Percentiles rank a stretch among this genome's conserved stretches.
Conservation (phyloP, 2,888 invertebrate genomes). For the Tromatobia lineatoria region DNA sequence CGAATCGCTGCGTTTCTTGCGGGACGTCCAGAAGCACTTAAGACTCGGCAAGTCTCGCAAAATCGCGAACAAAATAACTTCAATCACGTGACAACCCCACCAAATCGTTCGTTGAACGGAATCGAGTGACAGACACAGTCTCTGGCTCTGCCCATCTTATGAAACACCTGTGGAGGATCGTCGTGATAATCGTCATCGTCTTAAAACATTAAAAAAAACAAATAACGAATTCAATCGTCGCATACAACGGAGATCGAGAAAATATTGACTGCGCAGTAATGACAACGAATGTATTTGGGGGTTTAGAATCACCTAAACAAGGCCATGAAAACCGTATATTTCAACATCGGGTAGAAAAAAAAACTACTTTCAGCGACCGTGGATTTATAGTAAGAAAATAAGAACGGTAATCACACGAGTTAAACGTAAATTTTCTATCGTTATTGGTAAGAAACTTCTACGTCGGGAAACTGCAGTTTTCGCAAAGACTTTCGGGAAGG, state of each 20-base stretch:
- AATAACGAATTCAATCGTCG: not conserved
- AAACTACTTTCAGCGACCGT: too few species aligned
- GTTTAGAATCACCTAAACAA: too few species aligned
- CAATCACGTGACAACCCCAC: slow-evolving; percentile 77
- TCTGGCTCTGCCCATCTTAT: not conserved
- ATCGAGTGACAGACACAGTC: slow-evolving; percentile 76
- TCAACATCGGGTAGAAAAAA: too few species aligned
- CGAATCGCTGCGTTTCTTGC: slow-evolving; percentile 89
- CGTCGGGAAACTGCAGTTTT: too few species aligned
- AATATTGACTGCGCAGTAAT: not conserved
- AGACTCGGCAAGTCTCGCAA: slow-evolving; percentile 86
- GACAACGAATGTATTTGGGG: not conserved
- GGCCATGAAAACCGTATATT: too few species aligned
- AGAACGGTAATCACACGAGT: too few species aligned
- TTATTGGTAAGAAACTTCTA: too few species aligned
- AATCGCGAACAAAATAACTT: slow-evolving; percentile 85
- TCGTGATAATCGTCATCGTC: slow-evolving; percentile 22
- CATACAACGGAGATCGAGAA: not conserved
- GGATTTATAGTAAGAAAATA: too few species aligned
- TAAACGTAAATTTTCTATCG: too few species aligned
- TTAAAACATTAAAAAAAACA: not conserved
- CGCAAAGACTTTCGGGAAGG: too few species aligned
- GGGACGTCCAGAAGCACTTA: slow-evolving; percentile 89
- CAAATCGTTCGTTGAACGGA: slow-evolving; percentile 78
- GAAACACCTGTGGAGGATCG: slow-evolving; percentile 34